Conservation (phyloP, 2,888 invertebrate species). For the Agriotes lineatus region DNA sequence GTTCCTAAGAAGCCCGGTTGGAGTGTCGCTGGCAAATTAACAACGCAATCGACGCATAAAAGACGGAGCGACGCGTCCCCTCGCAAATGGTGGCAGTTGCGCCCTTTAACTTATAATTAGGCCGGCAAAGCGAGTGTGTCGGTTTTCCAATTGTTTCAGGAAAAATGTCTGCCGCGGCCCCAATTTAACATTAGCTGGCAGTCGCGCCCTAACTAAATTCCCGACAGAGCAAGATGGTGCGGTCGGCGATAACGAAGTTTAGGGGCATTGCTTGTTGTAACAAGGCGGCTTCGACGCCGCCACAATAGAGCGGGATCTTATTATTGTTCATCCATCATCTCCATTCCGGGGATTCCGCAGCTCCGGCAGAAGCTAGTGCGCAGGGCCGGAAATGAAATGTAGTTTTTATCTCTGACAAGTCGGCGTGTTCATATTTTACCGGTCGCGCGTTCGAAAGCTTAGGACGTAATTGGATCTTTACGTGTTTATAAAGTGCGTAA, state of each 20-base stretch:
- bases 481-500: conserved; percentile 36
- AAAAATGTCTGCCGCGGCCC: conserved; percentile 19
- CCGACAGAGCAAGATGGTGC: conserved; percentile 39
- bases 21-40: too few relatives aligned
- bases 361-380: conserved; percentile 15
- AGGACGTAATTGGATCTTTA: conserved; percentile 32
- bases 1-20: too few relatives aligned
- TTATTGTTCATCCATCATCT: conserved; percentile 35
- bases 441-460: conserved; percentile 13
- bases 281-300: conserved; percentile 37
- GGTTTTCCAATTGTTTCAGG: conserved; percentile 23
- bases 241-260: conserved; percentile 46
- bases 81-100: conserved; percentile 6
- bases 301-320: conserved; percentile 29
- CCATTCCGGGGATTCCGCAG: conserved; percentile 31
- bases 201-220: conserved; percentile 43
- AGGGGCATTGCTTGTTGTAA: conserved; percentile 39
- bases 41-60: too few relatives aligned
- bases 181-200: conserved; percentile 33
- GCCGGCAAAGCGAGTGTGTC: conserved; percentile 14
- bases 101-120: background rate
- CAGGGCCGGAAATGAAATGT: conserved; percentile 41
- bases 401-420: conserved; percentile 41
- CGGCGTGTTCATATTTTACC: conserved; percentile 35
- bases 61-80: background rate